Percentiles rank a stretch among this genome's conserved stretches.
These are phyloP conservation scores for Keiferia lycopersicella DNA, from an alignment of 2,888 invertebrate genomes.

Conservation along the genomic window DNA sequence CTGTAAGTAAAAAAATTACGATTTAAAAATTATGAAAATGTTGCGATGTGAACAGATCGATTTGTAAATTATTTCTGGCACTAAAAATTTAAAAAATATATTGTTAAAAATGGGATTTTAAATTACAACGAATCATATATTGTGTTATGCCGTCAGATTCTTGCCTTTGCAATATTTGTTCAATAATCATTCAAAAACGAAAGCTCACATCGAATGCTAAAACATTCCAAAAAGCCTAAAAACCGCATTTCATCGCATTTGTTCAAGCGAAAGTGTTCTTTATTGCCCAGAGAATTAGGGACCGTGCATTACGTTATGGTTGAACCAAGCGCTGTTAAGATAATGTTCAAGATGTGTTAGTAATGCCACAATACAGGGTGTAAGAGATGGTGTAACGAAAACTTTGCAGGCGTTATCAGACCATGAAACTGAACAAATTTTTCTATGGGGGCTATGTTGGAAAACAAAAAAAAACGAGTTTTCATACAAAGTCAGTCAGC, in stretches of 20 bases:
- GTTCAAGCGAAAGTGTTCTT: conserved; percentile 7
- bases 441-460: too few species aligned
- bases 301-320: conserved; percentile 13
- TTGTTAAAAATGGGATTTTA: conserved; percentile 6
- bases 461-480: too few species aligned
- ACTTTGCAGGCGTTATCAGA: too few species aligned
- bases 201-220: conserved; percentile 53
- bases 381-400: too few species aligned
- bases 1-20: conserved; percentile 17
- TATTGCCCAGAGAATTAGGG: conserved; percentile 4
- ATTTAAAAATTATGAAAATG: conserved; percentile 22
- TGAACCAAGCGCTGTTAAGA: neutral
- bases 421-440: too few species aligned
- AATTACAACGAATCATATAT: conserved; percentile 28
- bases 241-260: conserved; percentile 13
- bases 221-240: conserved; percentile 48
- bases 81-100: conserved; percentile 25
- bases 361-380: neutral
- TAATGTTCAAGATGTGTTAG: neutral
- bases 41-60: conserved; percentile 16
- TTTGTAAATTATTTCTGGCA: conserved; percentile 25
- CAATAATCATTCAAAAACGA: conserved; percentile 31
- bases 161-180: conserved; percentile 8
- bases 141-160: conserved; percentile 25
- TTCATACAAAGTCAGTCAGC: too few species aligned